phyloP scores from a whole-genome alignment of 2,113 vertebrate genomes.

The Crotophaga sulcirostris region DNA sequence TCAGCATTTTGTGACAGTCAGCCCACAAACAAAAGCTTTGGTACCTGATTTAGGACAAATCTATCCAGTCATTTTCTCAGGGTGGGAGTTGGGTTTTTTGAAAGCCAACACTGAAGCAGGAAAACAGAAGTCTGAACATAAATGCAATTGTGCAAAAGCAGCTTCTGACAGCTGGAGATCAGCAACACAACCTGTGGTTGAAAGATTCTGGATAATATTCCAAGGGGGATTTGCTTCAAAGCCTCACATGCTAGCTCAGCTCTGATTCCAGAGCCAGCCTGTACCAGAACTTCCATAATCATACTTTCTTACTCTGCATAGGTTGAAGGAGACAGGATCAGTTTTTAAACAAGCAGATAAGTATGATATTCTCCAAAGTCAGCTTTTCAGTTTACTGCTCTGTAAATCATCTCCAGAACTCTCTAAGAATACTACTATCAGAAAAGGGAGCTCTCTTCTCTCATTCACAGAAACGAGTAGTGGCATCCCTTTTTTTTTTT shows the following conservation, averaged over 20 bases:
- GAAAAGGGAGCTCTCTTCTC: neutral
- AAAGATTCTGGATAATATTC: neutral
- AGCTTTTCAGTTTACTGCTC: neutral
- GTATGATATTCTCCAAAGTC: neutral
- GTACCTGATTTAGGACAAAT: slow-evolving; percentile 16
- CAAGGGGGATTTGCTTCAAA: neutral
- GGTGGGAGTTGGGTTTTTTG: neutral
- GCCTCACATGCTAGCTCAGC: neutral
- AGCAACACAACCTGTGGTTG: neutral
- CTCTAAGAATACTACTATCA: neutral
- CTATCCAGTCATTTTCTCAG: neutral
- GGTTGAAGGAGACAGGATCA: neutral
- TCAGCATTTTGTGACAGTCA: slow-evolving; percentile 42
- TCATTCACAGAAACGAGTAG: neutral
- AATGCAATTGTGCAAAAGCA: neutral
- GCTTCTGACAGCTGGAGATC: neutral
- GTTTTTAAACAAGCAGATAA: neutral
- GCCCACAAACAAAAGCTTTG: slow-evolving; percentile 5
- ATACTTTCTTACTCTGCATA: accelerated
- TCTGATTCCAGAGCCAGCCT: neutral
- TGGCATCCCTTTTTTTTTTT: neutral
- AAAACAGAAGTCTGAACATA: neutral
- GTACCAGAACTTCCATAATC: neutral
- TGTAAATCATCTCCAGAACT: neutral
- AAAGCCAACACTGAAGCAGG: neutral